Percentiles rank a stretch among this genome's conserved stretches.
Evolutionary conservation across 1,140 invertebrate genomes (phyloP).

Genomic region (Charaxes varanes): DNA sequence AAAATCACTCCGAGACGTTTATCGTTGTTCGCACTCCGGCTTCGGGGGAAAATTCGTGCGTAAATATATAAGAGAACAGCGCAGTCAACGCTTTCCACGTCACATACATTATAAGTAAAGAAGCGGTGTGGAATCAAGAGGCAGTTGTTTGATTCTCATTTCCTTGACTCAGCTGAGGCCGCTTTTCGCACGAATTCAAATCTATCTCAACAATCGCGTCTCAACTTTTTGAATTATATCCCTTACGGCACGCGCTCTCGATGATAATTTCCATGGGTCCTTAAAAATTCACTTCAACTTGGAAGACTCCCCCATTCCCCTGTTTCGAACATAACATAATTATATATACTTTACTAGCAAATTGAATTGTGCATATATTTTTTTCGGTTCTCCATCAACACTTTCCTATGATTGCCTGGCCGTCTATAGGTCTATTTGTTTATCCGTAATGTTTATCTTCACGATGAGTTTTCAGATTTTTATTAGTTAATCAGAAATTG

Average conservation of each 20-base stretch:
- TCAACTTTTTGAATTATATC: constrained; percentile 46
- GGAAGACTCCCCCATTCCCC: too few relatives aligned
- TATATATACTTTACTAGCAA: too few relatives aligned
- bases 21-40: constrained; percentile 11
- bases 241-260: constrained; percentile 26
- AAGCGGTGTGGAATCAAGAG: constrained; percentile 37
- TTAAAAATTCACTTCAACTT: constrained; percentile 1
- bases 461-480: too few relatives aligned
- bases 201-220: constrained; percentile 27
- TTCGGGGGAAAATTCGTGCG: constrained; percentile 12
- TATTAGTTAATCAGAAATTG: too few relatives aligned
- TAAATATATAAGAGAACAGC: constrained; percentile 26
- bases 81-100: constrained; percentile 31
- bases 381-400: too few relatives aligned
- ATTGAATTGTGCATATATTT: too few relatives aligned
- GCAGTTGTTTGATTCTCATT: constrained; percentile 48
- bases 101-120: constrained; percentile 32
- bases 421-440: too few relatives aligned
- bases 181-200: constrained; percentile 50
- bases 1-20: constrained; percentile 6
- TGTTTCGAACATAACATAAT: too few relatives aligned
- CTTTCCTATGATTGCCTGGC: too few relatives aligned
- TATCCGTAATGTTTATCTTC: too few relatives aligned
- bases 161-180: constrained; percentile 53
- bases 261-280: constrained; percentile 16